A percentile compares a stretch with the other conserved stretches of the same genome.
Conservation (phyloP, 2,888 invertebrate genomes). For the Apamea anceps region DNA sequence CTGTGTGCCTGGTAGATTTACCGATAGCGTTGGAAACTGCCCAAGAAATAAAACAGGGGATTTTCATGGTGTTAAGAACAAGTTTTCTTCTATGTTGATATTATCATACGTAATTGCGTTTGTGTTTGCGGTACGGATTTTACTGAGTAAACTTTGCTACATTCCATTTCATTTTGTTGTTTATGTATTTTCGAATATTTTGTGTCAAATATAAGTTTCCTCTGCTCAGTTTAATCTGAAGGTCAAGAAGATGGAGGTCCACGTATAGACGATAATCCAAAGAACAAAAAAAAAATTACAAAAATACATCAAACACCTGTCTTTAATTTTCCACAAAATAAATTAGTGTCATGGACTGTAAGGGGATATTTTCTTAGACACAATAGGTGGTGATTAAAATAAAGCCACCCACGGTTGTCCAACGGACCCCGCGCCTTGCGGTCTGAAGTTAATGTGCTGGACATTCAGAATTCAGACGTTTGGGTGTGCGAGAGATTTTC, state of each 20-base stretch:
- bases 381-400: conserved; percentile 87
- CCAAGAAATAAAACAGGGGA: conserved; percentile 82
- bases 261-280: not conserved
- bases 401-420: conserved; percentile 84
- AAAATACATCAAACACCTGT: not conserved
- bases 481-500: conserved; percentile 63
- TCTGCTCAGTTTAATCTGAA: not conserved
- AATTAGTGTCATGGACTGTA: conserved; percentile 29
- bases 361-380: conserved; percentile 74
- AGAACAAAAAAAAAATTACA: not conserved
- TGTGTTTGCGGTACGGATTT: conserved; percentile 46
- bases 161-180: conserved; percentile 21
- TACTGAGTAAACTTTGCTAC: conserved; percentile 30
- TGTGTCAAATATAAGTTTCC: not conserved
- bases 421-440: conserved; percentile 78
- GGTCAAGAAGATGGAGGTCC: not conserved
- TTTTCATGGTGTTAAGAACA: conserved; percentile 72
- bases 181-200: not conserved
- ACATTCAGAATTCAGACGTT: conserved; percentile 83
- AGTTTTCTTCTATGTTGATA: conserved; percentile 65
- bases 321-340: conserved; percentile 31
- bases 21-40: conserved; percentile 83
- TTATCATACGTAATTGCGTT: conserved; percentile 64
- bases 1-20: conserved; percentile 87
- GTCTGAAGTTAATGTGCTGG: conserved; percentile 89